Percentiles rank a stretch among this genome's conserved stretches.
Evolutionary conservation across 1,140 invertebrate species (phyloP).

Genomic region (Triops cancriformis): DNA sequence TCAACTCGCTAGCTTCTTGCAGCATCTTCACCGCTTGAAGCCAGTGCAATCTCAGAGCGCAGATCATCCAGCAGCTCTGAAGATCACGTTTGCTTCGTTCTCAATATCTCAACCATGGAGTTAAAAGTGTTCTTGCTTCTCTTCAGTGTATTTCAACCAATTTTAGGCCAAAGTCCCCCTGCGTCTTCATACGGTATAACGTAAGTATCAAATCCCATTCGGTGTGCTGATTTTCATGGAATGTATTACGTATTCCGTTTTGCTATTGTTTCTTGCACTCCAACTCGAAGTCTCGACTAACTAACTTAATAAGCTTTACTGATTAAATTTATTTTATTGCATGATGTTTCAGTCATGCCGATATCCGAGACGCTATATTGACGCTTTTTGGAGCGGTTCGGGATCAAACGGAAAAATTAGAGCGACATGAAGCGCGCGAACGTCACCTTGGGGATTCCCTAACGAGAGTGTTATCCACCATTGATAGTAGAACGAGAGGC

Average conservation of each 20-base stretch:
- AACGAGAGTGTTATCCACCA: constrained; percentile 56
- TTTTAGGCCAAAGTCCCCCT: neutral
- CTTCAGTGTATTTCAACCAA: neutral
- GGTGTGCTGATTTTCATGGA: neutral
- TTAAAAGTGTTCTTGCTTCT: neutral
- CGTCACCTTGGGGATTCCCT: constrained; percentile 65
- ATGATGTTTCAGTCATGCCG: constrained; percentile 55
- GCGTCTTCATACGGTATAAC: neutral
- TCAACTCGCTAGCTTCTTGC: neutral
- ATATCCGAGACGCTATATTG: constrained; percentile 68
- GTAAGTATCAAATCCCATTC: neutral
- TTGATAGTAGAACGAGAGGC: constrained; percentile 62
- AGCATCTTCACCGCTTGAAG: neutral
- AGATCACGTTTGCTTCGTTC: neutral
- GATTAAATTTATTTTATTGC: neutral
- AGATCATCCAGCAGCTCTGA: neutral
- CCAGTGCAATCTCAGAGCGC: neutral
- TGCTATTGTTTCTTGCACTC: too few species aligned
- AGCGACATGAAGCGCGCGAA: constrained; percentile 71
- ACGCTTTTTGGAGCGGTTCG: constrained; percentile 71
- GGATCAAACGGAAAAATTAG: constrained; percentile 68
- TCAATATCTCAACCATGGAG: neutral
- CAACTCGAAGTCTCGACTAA: too few species aligned
- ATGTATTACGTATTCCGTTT: neutral
- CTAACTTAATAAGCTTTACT: too few species aligned